Evolutionary conservation across 2,888 invertebrate genomes (phyloP).

Genomic region (Drosophila mulleri): DNA sequence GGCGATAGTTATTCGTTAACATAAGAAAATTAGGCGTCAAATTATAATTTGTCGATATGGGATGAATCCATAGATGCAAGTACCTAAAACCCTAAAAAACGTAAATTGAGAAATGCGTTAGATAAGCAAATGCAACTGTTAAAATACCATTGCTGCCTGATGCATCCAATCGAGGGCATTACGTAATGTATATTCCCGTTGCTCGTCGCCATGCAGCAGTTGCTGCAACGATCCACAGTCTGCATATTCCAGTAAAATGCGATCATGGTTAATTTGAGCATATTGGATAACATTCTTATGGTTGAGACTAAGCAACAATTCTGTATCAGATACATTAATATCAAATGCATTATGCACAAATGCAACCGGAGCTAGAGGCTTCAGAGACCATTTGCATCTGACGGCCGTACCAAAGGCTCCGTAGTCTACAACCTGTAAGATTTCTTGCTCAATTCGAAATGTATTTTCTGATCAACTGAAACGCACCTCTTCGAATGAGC

Average conservation of each 20-base stretch:
- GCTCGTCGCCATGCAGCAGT: not conserved
- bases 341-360: not conserved
- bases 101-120: not conserved
- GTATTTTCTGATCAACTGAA: no score
- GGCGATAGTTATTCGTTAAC: not conserved
- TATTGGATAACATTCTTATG: not conserved
- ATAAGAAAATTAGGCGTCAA: not conserved
- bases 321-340: not conserved
- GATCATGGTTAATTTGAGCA: not conserved
- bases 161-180: not conserved
- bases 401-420: not conserved
- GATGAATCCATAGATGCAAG: no score
- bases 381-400: no score
- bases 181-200: not conserved
- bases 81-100: no score
- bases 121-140: not conserved
- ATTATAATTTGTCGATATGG: no score
- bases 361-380: no score
- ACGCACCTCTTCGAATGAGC: no score
- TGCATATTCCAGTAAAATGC: not conserved
- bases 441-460: not conserved
- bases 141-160: not conserved
- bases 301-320: not conserved
- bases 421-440: not conserved
- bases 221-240: no score